Percentiles rank a stretch among this genome's conserved stretches.
Conservation (phyloP, 2,113 vertebrate species). For the Thomomys bottae region DNA sequence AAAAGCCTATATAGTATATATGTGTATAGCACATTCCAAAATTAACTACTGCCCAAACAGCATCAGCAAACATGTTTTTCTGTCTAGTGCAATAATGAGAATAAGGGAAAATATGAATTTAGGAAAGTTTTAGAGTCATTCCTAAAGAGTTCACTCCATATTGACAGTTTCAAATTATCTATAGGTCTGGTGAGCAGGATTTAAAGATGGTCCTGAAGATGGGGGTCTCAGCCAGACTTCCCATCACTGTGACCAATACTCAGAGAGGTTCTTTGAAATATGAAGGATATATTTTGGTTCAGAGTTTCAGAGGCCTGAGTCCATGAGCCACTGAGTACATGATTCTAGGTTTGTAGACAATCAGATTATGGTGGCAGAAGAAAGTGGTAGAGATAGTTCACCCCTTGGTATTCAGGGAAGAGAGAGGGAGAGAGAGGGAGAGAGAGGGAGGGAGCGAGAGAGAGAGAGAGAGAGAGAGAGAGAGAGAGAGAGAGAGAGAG, state of each 20-base stretch:
- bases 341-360: too few relatives aligned
- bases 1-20: too few relatives aligned
- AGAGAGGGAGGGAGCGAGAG: too few relatives aligned
- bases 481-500: too few relatives aligned
- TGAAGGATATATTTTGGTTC: too few relatives aligned
- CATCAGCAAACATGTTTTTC: conserved; percentile 3
- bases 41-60: conserved; percentile 2
- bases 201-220: too few relatives aligned
- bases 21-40: not conserved
- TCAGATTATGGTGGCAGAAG: not conserved
- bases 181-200: not conserved
- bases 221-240: not conserved
- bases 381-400: not conserved
- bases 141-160: not conserved
- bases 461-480: too few relatives aligned
- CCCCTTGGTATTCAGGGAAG: too few relatives aligned
- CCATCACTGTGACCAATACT: not conserved
- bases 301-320: too few relatives aligned
- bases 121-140: conserved; percentile 14
- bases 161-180: not conserved
- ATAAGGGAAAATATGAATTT: not conserved
- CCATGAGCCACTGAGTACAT: too few relatives aligned
- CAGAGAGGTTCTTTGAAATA: too few relatives aligned
- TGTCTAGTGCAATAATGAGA: not conserved
- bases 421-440: too few relatives aligned